Evolutionary conservation across 2,113 vertebrate genomes (phyloP).

Genomic region (Stegastes partitus): DNA sequence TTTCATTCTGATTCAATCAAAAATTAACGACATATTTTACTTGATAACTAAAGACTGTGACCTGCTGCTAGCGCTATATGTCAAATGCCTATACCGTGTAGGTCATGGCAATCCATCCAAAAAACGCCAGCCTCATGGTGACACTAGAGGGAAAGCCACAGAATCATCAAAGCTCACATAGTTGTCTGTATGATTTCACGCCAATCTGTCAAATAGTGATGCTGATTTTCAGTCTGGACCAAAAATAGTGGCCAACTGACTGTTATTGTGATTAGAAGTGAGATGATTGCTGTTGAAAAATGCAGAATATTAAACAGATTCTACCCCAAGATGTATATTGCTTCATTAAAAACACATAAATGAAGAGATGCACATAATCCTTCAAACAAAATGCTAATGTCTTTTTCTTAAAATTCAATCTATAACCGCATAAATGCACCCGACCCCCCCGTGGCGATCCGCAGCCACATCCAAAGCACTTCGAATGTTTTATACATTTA

Average conservation of each 20-base stretch:
- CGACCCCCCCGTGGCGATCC: background rate
- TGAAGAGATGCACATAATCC: background rate
- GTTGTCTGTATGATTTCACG: too few relatives aligned
- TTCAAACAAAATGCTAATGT: background rate
- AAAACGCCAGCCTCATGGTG: too few relatives aligned
- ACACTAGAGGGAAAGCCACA: too few relatives aligned
- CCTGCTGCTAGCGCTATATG: background rate
- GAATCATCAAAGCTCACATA: too few relatives aligned
- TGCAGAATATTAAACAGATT: too few relatives aligned
- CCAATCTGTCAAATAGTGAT: too few relatives aligned
- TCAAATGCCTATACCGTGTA: background rate
- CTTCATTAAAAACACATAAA: background rate
- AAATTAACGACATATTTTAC: background rate
- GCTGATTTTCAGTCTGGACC: too few relatives aligned
- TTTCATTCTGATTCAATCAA: too few relatives aligned
- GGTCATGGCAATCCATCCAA: too few relatives aligned
- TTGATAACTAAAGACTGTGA: background rate
- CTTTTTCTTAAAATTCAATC: background rate
- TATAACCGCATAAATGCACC: conserved; percentile 12
- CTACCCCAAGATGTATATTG: conserved; percentile 5
- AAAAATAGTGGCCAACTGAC: too few relatives aligned
- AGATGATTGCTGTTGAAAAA: too few relatives aligned
- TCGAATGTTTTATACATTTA: conserved; percentile 41
- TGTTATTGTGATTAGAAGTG: too few relatives aligned
- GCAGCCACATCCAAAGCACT: conserved; percentile 11